A percentile compares a stretch with the other conserved stretches of the same genome.
Conservation (phyloP, 2,888 invertebrate genomes). For the Dione juno region DNA sequence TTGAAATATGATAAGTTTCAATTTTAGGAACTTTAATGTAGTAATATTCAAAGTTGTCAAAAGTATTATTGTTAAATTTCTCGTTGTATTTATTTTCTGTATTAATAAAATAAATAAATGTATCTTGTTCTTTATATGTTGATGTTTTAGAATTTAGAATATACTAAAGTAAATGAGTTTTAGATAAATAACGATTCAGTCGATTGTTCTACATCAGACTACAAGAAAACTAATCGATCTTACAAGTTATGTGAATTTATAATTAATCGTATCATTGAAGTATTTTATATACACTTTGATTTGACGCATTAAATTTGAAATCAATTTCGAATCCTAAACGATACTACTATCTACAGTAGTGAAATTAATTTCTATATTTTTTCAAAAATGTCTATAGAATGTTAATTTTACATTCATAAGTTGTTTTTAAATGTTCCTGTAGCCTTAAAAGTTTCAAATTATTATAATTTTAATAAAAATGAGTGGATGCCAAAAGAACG, state of each 20-base stretch:
- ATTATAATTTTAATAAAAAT: constrained; percentile 67
- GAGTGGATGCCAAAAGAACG: constrained; percentile 63
- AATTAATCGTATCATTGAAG: constrained; percentile 39
- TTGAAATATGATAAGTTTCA: background rate
- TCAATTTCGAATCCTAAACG: constrained; percentile 8
- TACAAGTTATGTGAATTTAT: constrained; percentile 35
- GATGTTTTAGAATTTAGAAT: background rate
- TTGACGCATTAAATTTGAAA: background rate
- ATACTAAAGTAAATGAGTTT: constrained; percentile 20
- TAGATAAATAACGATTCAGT: constrained; percentile 52
- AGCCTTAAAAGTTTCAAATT: constrained; percentile 65
- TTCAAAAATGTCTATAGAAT: background rate
- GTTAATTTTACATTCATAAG: background rate
- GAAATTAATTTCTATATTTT: constrained; percentile 1
- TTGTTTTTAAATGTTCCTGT: constrained; percentile 3
- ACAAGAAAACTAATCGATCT: constrained; percentile 47
- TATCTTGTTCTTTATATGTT: background rate
- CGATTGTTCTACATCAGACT: constrained; percentile 60
- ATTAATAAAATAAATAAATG: too few relatives aligned
- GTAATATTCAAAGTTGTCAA: background rate
- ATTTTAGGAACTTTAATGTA: constrained; percentile 12
- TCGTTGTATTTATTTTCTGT: constrained; percentile 2
- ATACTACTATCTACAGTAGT: constrained; percentile 12
- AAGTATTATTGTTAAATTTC: background rate
- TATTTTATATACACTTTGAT: constrained; percentile 33